These are phyloP conservation scores for Brachypodius melanocephalos DNA, from an alignment of 2,113 vertebrate species.

Conservation along the genomic window DNA sequence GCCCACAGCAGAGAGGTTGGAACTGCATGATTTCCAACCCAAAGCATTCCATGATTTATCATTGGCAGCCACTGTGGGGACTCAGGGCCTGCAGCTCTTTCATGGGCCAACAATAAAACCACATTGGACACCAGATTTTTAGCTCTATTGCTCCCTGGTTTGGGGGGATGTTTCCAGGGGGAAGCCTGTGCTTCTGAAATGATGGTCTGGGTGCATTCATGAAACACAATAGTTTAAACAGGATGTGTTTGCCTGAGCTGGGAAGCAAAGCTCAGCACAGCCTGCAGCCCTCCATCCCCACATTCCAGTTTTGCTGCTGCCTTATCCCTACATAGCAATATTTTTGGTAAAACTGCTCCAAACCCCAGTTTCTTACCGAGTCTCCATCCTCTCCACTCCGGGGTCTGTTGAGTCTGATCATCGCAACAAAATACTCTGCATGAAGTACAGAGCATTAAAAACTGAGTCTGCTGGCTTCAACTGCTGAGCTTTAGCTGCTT, in stretches of 20 bases:
- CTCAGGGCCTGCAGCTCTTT: not conserved
- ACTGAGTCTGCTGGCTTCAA: not conserved
- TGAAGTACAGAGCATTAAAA: not conserved
- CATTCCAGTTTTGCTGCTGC: not conserved
- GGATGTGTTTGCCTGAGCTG: not conserved
- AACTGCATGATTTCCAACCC: not conserved
- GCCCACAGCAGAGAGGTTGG: not conserved
- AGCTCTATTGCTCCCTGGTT: not conserved
- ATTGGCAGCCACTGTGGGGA: rapidly evolving
- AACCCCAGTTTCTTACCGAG: not conserved
- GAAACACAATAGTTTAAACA: not conserved
- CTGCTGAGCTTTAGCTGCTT: not conserved
- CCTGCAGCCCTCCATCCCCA: not conserved
- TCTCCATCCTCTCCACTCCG: not conserved
- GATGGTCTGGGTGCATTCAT: not conserved
- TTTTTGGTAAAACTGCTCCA: not conserved
- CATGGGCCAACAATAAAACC: not conserved
- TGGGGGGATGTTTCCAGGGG: not conserved
- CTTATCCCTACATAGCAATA: not conserved
- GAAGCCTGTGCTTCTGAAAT: not conserved
- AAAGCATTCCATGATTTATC: not conserved
- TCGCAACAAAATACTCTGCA: not conserved
- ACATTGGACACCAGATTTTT: not conserved
- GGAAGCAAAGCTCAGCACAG: not conserved
- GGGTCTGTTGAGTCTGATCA: not conserved